Base-by-base conservation (phyloP, 1,140 invertebrate genomes). In the Anoplolepis gracilipes region DNA sequence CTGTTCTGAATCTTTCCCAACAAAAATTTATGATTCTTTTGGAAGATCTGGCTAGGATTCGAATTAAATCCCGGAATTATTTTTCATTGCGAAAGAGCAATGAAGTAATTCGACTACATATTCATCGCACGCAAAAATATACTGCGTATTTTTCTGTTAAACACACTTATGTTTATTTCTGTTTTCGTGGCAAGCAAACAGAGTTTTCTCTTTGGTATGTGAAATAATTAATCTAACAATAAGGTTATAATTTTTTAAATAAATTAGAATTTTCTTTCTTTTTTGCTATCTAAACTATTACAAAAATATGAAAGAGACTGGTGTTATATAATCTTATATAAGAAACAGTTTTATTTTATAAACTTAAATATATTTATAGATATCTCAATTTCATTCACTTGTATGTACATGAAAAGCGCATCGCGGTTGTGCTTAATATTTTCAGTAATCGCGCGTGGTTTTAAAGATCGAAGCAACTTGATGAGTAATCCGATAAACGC, bases 51-150 rank as follows among this genome's bases (percentile, higher is more conserved):
- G 2, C 13, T 1, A 13, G 16, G 13, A 13, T 46, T 46, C 42
- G 42, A 46, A 46, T 46, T 46, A 46, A 46, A 46, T 46, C 42
- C 42, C 13, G 11, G 11, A 46, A 46, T 3, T 13, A 0, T 46
- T 46, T 13, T 16, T 46, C 16, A 46, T 88, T 88, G 65, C 87
- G 55, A 88, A 88, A 88, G 42, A 42, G n/a, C 73, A 69, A 78
- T 69, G 53, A 62, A 85, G 33, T 70, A 88, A 81, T 78, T 75
- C 5, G 53, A 77, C 64, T 87, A 72, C 39, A n/a, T n/a, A n/a
- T 59, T 57, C 64, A 64, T 77, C 65, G 57, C 70, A 28, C 16
- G 59, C 62, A 77, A 82, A 85, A 89, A 69, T 86, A 65, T 65
- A 46, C 55, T 19, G 39, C 11, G 28, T 25, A 11, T n/a, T 59